These are phyloP conservation scores for Pterocles burchelli DNA, from an alignment of 2,113 vertebrate genomes.

Conservation along the genomic window DNA sequence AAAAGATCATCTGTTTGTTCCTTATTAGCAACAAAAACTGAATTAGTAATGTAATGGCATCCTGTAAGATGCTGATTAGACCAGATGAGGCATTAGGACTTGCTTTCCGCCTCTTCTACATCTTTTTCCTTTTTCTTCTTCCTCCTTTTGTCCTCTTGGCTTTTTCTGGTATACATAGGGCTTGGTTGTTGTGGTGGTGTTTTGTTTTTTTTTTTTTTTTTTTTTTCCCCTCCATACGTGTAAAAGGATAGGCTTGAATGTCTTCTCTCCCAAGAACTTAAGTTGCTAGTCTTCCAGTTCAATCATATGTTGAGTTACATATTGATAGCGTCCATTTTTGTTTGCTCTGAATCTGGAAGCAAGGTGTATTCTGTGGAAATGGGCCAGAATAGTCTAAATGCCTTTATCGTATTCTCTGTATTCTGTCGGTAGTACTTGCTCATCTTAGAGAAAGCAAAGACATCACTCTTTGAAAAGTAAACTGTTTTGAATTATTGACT, in stretches of 20 bases:
- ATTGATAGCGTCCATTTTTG: not conserved
- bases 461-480: conserved; percentile 19
- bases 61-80: not conserved
- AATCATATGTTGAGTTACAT: not conserved
- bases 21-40: not conserved
- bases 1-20: not conserved
- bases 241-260: not conserved
- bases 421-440: not conserved
- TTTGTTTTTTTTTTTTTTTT: not conserved
- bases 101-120: not conserved
- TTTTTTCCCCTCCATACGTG: not conserved
- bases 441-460: conserved; percentile 12
- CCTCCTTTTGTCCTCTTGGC: not conserved
- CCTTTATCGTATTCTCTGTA: not conserved
- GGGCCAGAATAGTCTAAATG: not conserved
- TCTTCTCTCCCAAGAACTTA: not conserved
- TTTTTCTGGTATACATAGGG: not conserved
- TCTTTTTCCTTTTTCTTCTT: not conserved
- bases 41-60: not conserved
- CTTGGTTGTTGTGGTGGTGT: no score
- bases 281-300: not conserved
- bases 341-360: not conserved
- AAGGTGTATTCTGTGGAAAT: not conserved
- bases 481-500: conserved; percentile 34
- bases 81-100: not conserved